These are phyloP conservation scores for Pentalonia nigronervosa DNA, from an alignment of 1,140 invertebrate genomes.

Conservation along the genomic window DNA sequence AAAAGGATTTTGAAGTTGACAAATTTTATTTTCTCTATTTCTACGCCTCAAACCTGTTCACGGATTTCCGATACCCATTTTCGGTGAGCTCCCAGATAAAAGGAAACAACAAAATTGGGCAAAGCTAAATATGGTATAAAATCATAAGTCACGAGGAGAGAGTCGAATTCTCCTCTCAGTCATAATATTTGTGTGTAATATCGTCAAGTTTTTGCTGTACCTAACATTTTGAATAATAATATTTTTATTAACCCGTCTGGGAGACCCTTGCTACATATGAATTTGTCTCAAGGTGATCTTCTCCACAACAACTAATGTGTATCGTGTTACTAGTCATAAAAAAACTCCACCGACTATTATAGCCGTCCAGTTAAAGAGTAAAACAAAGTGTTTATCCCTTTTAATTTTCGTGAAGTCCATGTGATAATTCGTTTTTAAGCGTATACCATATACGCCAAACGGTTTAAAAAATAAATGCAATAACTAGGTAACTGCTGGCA, in stretches of 20 bases:
- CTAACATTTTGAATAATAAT: neutral
- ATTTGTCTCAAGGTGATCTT: constrained; percentile 51
- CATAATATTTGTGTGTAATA: neutral
- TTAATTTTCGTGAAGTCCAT: neutral
- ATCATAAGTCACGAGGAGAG: constrained; percentile 10
- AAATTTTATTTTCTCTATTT: constrained; percentile 39
- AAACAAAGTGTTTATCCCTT: neutral
- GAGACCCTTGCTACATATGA: neutral
- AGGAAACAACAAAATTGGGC: constrained; percentile 35
- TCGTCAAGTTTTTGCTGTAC: neutral
- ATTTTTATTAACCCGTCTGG: constrained; percentile 1
- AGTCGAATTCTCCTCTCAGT: neutral
- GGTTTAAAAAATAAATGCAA: neutral
- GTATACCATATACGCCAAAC: neutral
- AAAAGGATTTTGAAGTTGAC: neutral
- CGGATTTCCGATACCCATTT: constrained; percentile 42
- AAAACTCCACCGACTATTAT: neutral
- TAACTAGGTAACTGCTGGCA: neutral
- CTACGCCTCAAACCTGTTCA: neutral
- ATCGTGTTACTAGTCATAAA: neutral
- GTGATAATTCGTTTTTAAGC: neutral
- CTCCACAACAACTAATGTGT: neutral
- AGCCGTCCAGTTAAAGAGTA: neutral
- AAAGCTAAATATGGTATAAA: neutral
- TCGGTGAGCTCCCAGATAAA: neutral